phyloP scores from a whole-genome alignment of 2,888 invertebrate species.

The Bedellia somnulentella region DNA sequence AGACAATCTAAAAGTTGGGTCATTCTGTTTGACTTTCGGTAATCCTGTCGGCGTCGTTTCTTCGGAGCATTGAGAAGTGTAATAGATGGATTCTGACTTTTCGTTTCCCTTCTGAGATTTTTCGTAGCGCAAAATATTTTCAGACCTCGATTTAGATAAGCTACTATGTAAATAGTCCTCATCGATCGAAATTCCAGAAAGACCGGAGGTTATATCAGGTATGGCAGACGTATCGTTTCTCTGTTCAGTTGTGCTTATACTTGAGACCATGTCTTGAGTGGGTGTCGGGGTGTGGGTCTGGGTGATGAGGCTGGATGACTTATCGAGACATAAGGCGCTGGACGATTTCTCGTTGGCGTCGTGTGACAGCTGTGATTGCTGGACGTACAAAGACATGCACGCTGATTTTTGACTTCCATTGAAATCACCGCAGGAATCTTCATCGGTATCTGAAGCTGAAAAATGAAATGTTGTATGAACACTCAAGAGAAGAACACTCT shows the following conservation, averaged over 20 bases:
- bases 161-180: conserved; percentile 48
- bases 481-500: not conserved
- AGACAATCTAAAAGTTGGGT: conserved; percentile 39
- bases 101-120: conserved; percentile 36
- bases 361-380: conserved; percentile 35
- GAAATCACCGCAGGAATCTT: conserved; percentile 50
- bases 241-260: conserved; percentile 51
- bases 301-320: conserved; percentile 37
- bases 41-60: conserved; percentile 45
- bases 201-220: conserved; percentile 48
- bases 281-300: conserved; percentile 56
- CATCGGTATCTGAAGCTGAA: conserved; percentile 46
- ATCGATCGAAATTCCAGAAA: conserved; percentile 54
- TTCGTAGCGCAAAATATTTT: conserved; percentile 48
- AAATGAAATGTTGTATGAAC: conserved; percentile 5
- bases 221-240: conserved; percentile 44
- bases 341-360: conserved; percentile 47
- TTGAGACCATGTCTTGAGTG: conserved; percentile 56
- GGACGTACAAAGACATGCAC: conserved; percentile 45
- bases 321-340: conserved; percentile 50
- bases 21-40: conserved; percentile 30
- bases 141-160: conserved; percentile 44
- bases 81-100: conserved; percentile 50
- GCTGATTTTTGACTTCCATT: conserved; percentile 54
- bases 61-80: conserved; percentile 50